A percentile compares a stretch with the other conserved stretches of the same genome.
phyloP scores from a whole-genome alignment of 2,797 vertebrate species.

The Sebastolobus altivelis region DNA sequence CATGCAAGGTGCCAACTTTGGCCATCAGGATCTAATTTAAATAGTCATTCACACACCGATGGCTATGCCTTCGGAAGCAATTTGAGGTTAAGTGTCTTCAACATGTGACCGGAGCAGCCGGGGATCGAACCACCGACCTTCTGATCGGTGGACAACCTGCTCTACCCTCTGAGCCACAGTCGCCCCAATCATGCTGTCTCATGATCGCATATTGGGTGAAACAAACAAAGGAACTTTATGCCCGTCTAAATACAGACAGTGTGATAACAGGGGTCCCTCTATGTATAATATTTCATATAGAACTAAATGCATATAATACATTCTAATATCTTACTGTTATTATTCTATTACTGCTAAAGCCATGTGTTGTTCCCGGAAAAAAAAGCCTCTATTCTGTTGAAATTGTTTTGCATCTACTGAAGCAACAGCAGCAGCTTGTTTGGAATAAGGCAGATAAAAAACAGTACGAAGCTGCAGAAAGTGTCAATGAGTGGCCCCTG shows the following conservation, averaged over 20 bases:
- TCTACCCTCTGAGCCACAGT: too few species aligned
- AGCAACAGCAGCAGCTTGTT: constrained; percentile 1
- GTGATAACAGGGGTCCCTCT: not conserved
- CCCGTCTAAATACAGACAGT: not conserved
- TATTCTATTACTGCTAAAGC: not conserved
- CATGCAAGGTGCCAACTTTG: too few species aligned
- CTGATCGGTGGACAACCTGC: too few species aligned
- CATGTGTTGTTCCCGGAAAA: not conserved
- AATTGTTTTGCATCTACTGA: not conserved
- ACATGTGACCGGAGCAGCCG: too few species aligned
- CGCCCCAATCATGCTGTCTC: not conserved
- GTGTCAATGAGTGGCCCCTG: not conserved
- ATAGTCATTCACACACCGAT: too few species aligned
- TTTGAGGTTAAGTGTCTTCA: too few species aligned
- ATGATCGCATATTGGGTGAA: not conserved
- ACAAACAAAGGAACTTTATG: not conserved
- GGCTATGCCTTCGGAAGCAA: too few species aligned
- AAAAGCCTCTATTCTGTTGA: not conserved
- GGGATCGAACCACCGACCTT: too few species aligned
- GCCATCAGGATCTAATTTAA: too few species aligned
- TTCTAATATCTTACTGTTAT: not conserved
- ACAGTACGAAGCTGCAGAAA: not conserved
- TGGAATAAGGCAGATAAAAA: not conserved
- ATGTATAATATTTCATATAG: not conserved
- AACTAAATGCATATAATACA: not conserved